These are phyloP conservation scores for Periphyllus acericola DNA, from an alignment of 2,888 invertebrate species.

Conservation along the genomic window DNA sequence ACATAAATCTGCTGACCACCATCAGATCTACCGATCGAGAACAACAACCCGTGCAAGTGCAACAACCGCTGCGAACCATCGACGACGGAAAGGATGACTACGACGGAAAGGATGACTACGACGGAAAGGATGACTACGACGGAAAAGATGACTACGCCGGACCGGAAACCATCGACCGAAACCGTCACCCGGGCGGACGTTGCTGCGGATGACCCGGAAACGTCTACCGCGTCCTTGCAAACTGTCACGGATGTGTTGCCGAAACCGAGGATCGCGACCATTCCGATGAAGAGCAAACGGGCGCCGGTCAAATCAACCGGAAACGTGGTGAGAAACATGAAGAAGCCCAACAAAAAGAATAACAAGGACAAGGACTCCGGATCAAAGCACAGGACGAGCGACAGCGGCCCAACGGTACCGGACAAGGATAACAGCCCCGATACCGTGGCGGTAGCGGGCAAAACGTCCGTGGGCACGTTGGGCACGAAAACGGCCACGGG, in stretches of 20 bases:
- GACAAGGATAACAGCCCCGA: not conserved
- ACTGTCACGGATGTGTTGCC: not conserved
- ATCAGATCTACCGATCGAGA: constrained; percentile 24
- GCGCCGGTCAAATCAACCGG: constrained; percentile 45
- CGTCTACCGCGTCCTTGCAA: not conserved
- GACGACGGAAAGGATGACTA: not conserved
- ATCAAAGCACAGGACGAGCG: constrained; percentile 32
- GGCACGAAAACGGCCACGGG: not conserved
- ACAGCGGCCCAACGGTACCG: not conserved
- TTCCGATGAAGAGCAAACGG: constrained; percentile 49
- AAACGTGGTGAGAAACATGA: constrained; percentile 50
- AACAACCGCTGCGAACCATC: constrained; percentile 27
- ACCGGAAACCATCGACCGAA: not conserved
- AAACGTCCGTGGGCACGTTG: not conserved
- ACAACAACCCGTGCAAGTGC: constrained; percentile 38
- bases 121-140: not conserved
- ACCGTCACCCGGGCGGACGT: not conserved
- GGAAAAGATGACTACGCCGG: not conserved
- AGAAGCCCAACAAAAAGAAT: constrained; percentile 46
- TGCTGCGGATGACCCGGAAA: too few species aligned
- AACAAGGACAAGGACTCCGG: constrained; percentile 39
- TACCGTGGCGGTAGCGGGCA: not conserved
- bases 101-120: not conserved
- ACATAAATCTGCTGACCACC: not conserved
- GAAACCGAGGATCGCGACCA: not conserved